These are phyloP conservation scores for Rhinoraja longicauda DNA, from an alignment of 2,797 vertebrate species.

Conservation along the genomic window DNA sequence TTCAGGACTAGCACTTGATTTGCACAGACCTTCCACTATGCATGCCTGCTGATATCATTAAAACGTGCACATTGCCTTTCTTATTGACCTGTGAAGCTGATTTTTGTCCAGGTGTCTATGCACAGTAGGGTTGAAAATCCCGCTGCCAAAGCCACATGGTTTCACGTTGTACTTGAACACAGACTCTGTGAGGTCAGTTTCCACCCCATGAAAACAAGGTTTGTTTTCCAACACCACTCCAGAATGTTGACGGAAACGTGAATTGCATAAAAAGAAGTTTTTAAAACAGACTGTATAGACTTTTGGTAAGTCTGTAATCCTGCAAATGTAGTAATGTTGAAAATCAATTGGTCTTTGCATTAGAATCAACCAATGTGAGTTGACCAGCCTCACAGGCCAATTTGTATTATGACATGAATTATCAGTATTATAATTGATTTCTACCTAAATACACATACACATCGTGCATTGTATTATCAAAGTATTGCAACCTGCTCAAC, in stretches of 20 bases:
- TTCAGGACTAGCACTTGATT: background rate
- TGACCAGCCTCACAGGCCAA: background rate
- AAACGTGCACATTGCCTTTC: background rate
- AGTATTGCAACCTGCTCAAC: background rate
- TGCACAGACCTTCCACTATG: background rate
- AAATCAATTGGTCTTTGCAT: background rate
- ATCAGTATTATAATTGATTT: background rate
- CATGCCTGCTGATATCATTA: background rate
- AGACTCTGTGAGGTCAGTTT: background rate
- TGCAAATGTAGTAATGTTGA: background rate
- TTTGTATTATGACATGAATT: slow-evolving; percentile 5
- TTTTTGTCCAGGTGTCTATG: background rate
- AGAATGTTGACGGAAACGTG: background rate
- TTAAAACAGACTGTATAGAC: no score
- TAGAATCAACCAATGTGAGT: background rate
- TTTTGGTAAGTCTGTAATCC: background rate
- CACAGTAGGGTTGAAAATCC: background rate
- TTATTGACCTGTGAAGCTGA: background rate
- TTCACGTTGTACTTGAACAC: background rate
- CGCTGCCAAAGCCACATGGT: background rate
- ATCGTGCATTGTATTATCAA: background rate
- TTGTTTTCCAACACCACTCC: background rate
- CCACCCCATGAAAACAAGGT: slow-evolving; percentile 1
- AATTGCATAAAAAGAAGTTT: background rate
- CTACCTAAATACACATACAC: background rate